Evolutionary conservation across 2,113 vertebrate genomes (phyloP).

Genomic region (Saccopteryx leptura): DNA sequence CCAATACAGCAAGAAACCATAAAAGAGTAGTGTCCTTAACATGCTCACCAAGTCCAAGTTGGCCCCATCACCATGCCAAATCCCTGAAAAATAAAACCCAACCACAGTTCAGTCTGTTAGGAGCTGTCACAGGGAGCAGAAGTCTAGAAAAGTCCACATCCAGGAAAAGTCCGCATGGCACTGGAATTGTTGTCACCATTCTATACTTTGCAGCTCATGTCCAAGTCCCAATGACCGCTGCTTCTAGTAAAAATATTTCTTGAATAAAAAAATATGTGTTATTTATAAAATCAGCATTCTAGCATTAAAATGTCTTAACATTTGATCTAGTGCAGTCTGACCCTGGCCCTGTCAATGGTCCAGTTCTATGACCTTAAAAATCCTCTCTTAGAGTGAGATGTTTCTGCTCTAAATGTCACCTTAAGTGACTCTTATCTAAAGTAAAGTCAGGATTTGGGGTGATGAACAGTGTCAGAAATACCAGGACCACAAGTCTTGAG

Average conservation of each 20-base stretch:
- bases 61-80: no score
- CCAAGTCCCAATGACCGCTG: no score
- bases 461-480: background rate
- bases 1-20: no score
- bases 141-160: no score
- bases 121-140: no score
- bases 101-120: no score
- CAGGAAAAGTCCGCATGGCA: no score
- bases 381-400: background rate
- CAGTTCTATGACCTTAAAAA: background rate
- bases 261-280: background rate
- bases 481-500: background rate
- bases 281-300: background rate
- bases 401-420: background rate
- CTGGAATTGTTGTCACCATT: no score
- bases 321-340: background rate
- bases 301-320: conserved; percentile 9
- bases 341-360: background rate
- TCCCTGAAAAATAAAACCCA: no score
- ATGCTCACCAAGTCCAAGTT: no score
- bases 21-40: no score
- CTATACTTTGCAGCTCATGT: no score
- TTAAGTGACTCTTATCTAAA: background rate
- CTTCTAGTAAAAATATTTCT: background rate
- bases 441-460: background rate